phyloP scores from a whole-genome alignment of 2,797 vertebrate genomes.

The Gadopsis bispinosus region DNA sequence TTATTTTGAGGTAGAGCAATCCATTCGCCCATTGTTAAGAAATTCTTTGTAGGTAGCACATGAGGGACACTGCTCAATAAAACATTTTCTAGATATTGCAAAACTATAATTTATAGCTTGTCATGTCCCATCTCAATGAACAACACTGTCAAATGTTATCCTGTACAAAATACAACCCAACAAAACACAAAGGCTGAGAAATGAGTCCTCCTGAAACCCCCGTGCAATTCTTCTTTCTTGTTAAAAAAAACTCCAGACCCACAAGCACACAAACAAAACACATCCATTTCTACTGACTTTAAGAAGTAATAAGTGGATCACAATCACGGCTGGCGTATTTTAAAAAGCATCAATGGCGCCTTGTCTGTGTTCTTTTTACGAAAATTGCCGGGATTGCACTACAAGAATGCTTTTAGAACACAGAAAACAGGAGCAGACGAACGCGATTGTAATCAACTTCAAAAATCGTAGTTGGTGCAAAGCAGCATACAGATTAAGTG shows the following conservation, averaged over 20 bases:
- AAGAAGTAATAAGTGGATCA: background rate
- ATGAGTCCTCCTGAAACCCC: background rate
- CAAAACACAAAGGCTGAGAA: constrained; percentile 1
- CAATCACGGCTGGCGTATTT: constrained; percentile 21
- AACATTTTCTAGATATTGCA: background rate
- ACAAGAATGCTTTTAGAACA: constrained; percentile 19
- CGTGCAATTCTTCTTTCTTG: background rate
- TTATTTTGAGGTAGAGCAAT: constrained; percentile 1
- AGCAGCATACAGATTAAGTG: constrained; percentile 32
- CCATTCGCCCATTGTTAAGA: background rate
- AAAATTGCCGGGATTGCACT: constrained; percentile 26
- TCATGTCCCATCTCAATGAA: constrained; percentile 8
- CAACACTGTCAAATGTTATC: background rate
- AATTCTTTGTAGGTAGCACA: background rate
- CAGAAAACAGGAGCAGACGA: constrained; percentile 44
- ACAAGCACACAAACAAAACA: constrained; percentile 11
- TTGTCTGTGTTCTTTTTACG: constrained; percentile 19
- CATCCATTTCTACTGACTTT: constrained; percentile 2
- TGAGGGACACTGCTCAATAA: background rate
- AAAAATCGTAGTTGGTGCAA: constrained; percentile 38
- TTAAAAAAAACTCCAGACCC: background rate
- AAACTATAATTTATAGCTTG: background rate
- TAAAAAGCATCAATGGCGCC: constrained; percentile 7
- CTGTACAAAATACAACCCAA: background rate
- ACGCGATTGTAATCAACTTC: constrained; percentile 54